These are phyloP conservation scores for Neopelma chrysocephalum DNA, from an alignment of 2,797 vertebrate genomes.

Conservation along the genomic window DNA sequence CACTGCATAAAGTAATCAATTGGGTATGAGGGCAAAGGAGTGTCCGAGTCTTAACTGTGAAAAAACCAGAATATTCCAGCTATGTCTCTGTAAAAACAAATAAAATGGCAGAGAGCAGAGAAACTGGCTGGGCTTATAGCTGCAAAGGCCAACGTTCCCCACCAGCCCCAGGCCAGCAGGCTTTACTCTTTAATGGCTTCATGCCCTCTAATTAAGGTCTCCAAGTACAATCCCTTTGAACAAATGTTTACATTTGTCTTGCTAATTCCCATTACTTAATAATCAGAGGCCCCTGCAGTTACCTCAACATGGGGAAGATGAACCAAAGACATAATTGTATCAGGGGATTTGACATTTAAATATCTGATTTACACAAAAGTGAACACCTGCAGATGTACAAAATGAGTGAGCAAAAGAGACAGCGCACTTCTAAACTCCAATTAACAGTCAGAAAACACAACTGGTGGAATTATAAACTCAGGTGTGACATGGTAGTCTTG, in stretches of 20 bases:
- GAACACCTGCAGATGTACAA: neutral
- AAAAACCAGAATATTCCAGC: neutral
- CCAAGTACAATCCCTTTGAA: conserved; percentile 57
- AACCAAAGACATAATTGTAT: neutral
- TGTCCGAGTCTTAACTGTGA: neutral
- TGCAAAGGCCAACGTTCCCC: neutral
- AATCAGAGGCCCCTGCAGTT: conserved; percentile 32
- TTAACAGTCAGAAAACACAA: neutral
- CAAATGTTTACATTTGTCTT: conserved; percentile 64
- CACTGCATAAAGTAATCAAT: neutral
- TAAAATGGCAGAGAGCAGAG: neutral
- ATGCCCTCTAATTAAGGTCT: conserved; percentile 61
- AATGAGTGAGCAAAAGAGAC: neutral
- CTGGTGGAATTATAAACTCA: neutral
- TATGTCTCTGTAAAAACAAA: neutral
- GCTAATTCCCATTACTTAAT: conserved; percentile 50
- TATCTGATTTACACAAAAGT: neutral
- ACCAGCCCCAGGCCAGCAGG: neutral
- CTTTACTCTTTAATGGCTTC: conserved; percentile 53
- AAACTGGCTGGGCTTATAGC: neutral
- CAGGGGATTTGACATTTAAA: neutral
- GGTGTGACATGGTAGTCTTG: neutral
- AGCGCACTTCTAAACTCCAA: neutral
- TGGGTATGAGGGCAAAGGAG: fast-evolving
- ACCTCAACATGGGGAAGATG: neutral